Percentiles rank a stretch among this genome's conserved stretches.
phyloP scores from a whole-genome alignment of 2,113 vertebrate genomes.

The Synodontis membranacea region DNA sequence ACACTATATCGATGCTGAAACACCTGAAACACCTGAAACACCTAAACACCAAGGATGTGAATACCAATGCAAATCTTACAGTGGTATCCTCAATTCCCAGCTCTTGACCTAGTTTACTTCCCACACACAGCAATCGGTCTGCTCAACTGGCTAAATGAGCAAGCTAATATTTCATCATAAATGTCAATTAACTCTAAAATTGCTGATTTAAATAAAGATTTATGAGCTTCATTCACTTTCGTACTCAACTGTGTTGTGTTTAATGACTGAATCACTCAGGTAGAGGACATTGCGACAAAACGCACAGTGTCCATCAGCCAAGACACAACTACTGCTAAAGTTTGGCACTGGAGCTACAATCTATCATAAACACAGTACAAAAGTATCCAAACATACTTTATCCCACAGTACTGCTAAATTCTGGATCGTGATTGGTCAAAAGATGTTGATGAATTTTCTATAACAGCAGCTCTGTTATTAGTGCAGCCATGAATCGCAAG shows the following conservation, averaged over 20 bases:
- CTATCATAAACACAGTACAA: background rate
- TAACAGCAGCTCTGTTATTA: no score
- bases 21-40: background rate
- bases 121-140: background rate
- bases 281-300: background rate
- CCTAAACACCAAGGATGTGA: background rate
- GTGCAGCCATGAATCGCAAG: no score
- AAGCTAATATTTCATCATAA: slow-evolving; percentile 10
- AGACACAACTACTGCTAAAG: background rate
- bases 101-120: slow-evolving; percentile 12
- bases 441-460: background rate
- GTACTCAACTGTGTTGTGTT: no score
- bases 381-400: no score
- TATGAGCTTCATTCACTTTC: background rate
- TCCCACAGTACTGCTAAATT: no score
- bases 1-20: background rate
- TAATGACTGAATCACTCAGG: background rate
- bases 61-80: background rate
- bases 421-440: background rate
- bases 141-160: background rate
- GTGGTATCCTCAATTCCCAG: background rate
- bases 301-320: background rate
- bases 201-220: slow-evolving; percentile 4
- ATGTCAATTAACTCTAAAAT: background rate
- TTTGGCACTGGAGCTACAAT: background rate